A percentile compares a stretch with the other conserved stretches of the same genome.
phyloP scores from a whole-genome alignment of 2,888 invertebrate species.

The Andrena hattorfiana region DNA sequence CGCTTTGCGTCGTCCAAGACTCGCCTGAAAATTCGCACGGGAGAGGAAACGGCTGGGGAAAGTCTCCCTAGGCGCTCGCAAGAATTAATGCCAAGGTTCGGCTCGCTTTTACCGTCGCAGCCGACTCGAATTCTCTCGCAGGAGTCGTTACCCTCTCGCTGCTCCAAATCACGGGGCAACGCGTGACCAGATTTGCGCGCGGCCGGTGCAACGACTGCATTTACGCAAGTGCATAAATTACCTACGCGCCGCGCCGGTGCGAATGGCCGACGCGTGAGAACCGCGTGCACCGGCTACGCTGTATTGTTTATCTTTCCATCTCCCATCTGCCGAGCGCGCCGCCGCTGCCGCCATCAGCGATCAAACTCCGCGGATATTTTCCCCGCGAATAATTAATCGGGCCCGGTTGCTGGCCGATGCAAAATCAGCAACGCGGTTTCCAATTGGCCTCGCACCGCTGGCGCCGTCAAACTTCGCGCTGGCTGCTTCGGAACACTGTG shows the following conservation, averaged over 20 bases:
- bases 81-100: neutral
- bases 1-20: too few species aligned
- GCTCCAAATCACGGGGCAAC: neutral
- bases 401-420: neutral
- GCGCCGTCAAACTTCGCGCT: neutral
- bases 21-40: too few species aligned
- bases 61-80: too few species aligned
- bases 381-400: slow-evolving; percentile 21
- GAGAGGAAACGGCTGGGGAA: too few species aligned
- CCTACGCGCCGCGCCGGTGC: slow-evolving; percentile 1
- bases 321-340: slow-evolving; percentile 1
- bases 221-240: slow-evolving; percentile 43
- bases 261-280: slow-evolving; percentile 34
- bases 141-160: neutral
- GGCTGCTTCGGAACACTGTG: neutral
- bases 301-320: slow-evolving; percentile 39
- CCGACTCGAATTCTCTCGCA: neutral
- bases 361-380: neutral
- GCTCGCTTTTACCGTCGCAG: neutral
- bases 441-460: neutral
- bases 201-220: slow-evolving; percentile 19
- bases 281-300: neutral
- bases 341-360: slow-evolving; percentile 4
- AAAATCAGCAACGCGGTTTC: slow-evolving; percentile 1
- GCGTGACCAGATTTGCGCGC: slow-evolving; percentile 29